A percentile compares a stretch with the other conserved stretches of the same genome.
These are phyloP conservation scores for Cinclus cinclus DNA, from an alignment of 2,113 vertebrate genomes.

Conservation along the genomic window DNA sequence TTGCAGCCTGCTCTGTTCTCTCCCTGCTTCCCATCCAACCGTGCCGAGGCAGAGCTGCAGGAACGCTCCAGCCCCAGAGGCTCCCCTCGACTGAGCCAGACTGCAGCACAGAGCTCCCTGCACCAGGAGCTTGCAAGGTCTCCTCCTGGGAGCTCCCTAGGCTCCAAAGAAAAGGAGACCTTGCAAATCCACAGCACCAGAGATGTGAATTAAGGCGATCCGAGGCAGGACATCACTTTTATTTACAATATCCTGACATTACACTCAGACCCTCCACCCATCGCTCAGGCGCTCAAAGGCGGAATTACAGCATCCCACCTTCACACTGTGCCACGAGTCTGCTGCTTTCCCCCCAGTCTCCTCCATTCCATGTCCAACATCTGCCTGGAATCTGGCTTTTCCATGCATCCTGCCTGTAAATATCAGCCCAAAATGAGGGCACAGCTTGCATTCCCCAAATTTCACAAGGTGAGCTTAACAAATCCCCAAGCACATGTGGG, in stretches of 20 bases:
- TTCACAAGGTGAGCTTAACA: not conserved
- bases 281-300: not conserved
- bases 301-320: not conserved
- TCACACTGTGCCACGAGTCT: not conserved
- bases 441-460: not conserved
- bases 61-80: not conserved
- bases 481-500: accelerated
- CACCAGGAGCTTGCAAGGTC: not conserved
- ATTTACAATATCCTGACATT: not conserved
- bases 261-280: not conserved
- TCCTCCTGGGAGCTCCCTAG: not conserved
- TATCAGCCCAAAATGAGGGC: not conserved
- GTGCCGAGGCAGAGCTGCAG: not conserved
- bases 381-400: not conserved
- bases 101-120: not conserved
- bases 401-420: not conserved
- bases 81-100: not conserved
- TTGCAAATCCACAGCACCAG: not conserved
- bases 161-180: not conserved
- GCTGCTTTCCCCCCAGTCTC: not conserved
- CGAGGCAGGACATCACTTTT: not conserved
- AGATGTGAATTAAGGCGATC: not conserved
- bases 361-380: not conserved
- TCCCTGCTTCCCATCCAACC: not conserved
- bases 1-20: not conserved